phyloP scores from a whole-genome alignment of 2,888 invertebrate species.

The Orthosia gothica region DNA sequence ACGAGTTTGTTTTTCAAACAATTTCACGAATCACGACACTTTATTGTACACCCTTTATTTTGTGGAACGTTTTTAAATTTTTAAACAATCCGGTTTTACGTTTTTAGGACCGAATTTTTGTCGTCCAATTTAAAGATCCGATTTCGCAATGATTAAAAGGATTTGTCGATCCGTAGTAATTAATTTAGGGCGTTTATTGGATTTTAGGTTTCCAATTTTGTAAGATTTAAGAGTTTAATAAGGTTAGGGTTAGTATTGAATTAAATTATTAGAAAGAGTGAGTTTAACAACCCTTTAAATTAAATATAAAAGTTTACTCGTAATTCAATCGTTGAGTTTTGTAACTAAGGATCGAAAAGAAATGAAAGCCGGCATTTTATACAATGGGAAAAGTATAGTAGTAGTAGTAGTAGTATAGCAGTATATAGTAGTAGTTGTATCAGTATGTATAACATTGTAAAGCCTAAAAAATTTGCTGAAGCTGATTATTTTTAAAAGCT shows the following conservation, averaged over 20 bases:
- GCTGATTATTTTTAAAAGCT: no score
- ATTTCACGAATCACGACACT: constrained; percentile 62
- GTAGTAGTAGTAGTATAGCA: no score
- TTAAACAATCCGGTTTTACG: constrained; percentile 30
- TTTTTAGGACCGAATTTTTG: constrained; percentile 4
- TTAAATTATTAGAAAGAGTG: neutral
- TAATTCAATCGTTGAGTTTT: neutral
- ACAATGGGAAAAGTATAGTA: no score
- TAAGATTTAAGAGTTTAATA: constrained; percentile 13
- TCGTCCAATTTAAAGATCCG: constrained; percentile 58
- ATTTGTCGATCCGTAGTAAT: constrained; percentile 31
- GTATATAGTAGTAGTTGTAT: no score
- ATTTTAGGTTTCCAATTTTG: constrained; percentile 37
- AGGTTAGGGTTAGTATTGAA: neutral
- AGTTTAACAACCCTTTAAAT: neutral
- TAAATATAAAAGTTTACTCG: neutral
- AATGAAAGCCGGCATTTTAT: neutral
- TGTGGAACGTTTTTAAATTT: constrained; percentile 36
- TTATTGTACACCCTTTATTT: constrained; percentile 56
- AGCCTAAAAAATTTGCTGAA: no score
- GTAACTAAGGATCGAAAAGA: no score
- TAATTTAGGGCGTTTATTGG: constrained; percentile 34
- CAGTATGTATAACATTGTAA: no score
- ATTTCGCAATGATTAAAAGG: constrained; percentile 44
- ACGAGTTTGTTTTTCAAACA: constrained; percentile 62